Base-by-base conservation (phyloP, 2,797 vertebrate species). In the Cyclura pinguis region DNA sequence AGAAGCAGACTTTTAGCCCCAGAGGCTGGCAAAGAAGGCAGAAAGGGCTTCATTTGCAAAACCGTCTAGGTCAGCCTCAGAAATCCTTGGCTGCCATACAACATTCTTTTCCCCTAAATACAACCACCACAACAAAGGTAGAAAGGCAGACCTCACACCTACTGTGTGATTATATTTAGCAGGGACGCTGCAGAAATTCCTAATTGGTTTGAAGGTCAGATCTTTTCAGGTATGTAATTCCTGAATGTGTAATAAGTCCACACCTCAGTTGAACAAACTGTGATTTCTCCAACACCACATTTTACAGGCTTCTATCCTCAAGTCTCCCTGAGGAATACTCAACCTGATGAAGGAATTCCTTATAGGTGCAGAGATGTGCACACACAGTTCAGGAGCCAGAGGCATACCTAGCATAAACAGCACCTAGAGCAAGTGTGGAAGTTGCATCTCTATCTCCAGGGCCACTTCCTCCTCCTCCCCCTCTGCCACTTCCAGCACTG, bases 1-100 rank as follows among this genome's bases (percentile, higher is more conserved):
- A 85, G 84, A 94, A 89, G 90, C 95, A 96, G 96, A 96, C 95
- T 95, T 96, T 95, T 95, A 93, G 93, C 96, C 95, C 87, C 91
- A 90, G 96, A 96, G 96, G 91, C 80, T 96, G 95, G 94, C 95
- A 96, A 83, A 4, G 88, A 88, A 94, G 87, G 74, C 91, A 94
- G 67, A 93, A 95, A 77, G 92, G 84, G 73, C 93, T 95, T 95
- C 9, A 85, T 91, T 92, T 93, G 89, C 94, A 96, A 96, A 69
- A 94, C 91, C 94, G 94, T 88, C 88, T 20, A 95, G 92, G 92
- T 85, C 12, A 1, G 13, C 90, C 91, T 93, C 95, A 95, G 88
- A 86, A 93, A 82, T 94, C 69, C 90, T 42, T 91, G 84, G 88
- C 93, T 94, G 92, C 94, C 93, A 93, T 92, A 93, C 86, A 91